phyloP scores from a whole-genome alignment of 2,888 invertebrate genomes.

The Crossocerus cetratus region DNA sequence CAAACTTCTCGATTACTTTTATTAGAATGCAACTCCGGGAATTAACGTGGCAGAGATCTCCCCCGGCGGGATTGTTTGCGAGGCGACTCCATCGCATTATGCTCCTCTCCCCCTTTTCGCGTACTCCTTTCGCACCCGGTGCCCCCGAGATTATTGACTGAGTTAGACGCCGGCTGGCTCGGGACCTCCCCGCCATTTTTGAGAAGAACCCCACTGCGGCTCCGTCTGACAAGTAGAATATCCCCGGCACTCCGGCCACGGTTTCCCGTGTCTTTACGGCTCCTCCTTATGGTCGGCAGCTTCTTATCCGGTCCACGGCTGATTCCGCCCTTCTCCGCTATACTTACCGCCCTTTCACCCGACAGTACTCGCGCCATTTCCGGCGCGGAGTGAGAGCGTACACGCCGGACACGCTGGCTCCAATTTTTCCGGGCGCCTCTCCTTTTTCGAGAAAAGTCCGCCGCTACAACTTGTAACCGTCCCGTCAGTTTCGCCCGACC shows the following conservation, averaged over 20 bases:
- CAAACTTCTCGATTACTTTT: slow-evolving; percentile 70
- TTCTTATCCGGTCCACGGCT: not conserved
- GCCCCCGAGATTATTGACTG: not conserved
- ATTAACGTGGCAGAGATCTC: slow-evolving; percentile 60
- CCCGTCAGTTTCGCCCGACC: slow-evolving; percentile 29
- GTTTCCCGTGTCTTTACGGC: not conserved
- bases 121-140: too few species aligned
- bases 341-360: not conserved
- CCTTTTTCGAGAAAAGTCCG: slow-evolving; percentile 14
- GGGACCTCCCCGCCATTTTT: not conserved
- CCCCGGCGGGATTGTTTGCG: slow-evolving; percentile 42
- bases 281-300: not conserved
- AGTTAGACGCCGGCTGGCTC: not conserved
- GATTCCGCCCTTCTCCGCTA: not conserved
- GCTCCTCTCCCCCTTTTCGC: not conserved
- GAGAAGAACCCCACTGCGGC: not conserved
- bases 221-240: not conserved
- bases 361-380: not conserved
- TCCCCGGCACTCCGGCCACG: not conserved
- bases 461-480: too few species aligned
- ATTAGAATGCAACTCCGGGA: slow-evolving; percentile 67
- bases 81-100: slow-evolving; percentile 15
- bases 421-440: not conserved
- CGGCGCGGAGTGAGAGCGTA: too few species aligned
- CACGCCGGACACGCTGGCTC: not conserved